Percentiles rank a stretch among this genome's conserved stretches.
Evolutionary conservation across 92 coral and sea anemone species (phyloP).

Genomic region (Pocillopora meandrina): DNA sequence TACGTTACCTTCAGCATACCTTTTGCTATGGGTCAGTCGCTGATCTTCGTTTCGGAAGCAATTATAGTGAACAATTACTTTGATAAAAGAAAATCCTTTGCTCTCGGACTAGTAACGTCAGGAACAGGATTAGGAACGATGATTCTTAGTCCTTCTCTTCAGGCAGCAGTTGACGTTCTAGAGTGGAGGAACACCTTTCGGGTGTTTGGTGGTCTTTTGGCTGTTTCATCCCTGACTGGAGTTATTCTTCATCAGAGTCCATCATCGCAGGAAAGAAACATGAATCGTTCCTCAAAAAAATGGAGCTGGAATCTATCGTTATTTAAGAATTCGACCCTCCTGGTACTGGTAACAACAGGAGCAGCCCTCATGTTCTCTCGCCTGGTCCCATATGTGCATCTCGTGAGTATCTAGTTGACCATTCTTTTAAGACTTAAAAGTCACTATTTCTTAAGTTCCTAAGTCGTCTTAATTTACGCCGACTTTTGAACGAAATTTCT

Average conservation of each 20-base stretch:
- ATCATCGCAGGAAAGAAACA: not conserved
- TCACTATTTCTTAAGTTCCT: constrained; percentile 31
- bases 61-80: constrained; percentile 28
- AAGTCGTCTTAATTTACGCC: not conserved
- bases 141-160: constrained; percentile 41
- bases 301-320: not conserved
- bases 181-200: constrained; percentile 55
- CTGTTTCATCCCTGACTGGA: constrained; percentile 2
- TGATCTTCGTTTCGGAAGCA: constrained; percentile 11
- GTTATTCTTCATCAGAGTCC: not conserved
- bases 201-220: constrained; percentile 36
- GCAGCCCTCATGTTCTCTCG: not conserved
- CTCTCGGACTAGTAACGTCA: constrained; percentile 39
- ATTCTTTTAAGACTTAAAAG: not conserved
- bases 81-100: constrained; percentile 30
- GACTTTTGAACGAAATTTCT: constrained; percentile 27
- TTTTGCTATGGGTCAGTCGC: constrained; percentile 34
- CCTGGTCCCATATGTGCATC: constrained; percentile 4
- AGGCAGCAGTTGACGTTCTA: constrained; percentile 24
- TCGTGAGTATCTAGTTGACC: not conserved
- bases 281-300: not conserved
- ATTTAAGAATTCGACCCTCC: not conserved
- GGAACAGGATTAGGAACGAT: constrained; percentile 50
- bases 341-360: not conserved
- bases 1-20: constrained; percentile 50